These are phyloP conservation scores for Tapirus indicus DNA, from an alignment of 2,797 vertebrate species.

Conservation along the genomic window DNA sequence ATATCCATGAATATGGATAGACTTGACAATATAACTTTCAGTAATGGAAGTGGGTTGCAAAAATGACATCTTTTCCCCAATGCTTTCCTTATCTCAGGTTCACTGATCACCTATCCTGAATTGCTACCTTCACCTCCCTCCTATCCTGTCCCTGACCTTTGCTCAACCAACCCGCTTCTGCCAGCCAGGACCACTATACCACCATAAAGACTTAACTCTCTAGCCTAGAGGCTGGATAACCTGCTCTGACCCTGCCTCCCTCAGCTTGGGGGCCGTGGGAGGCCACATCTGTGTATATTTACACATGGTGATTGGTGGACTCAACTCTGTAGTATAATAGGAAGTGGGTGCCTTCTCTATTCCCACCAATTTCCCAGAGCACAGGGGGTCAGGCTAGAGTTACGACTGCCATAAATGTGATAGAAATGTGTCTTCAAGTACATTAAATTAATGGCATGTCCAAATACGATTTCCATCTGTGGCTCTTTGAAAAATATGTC, in stretches of 20 bases:
- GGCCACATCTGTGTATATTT: neutral
- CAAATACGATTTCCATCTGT: neutral
- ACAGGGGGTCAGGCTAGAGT: neutral
- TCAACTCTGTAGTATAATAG: neutral
- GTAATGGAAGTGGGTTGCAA: neutral
- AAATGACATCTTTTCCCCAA: neutral
- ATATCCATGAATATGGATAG: neutral
- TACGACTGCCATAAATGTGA: neutral
- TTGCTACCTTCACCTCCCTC: neutral
- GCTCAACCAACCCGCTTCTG: neutral
- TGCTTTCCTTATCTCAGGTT: neutral
- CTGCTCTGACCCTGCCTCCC: neutral
- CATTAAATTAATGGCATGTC: neutral
- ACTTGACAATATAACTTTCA: neutral
- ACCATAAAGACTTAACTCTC: neutral
- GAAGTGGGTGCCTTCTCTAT: neutral
- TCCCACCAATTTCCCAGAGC: neutral
- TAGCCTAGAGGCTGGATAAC: neutral
- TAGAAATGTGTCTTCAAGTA: neutral
- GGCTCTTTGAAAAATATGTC: neutral
- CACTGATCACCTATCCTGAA: neutral
- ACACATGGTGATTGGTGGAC: neutral
- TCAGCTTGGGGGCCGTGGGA: neutral
- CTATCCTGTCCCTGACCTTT: neutral
- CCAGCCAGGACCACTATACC: neutral